phyloP scores from a whole-genome alignment of 1,140 invertebrate genomes.

The Bilobella aurantiaca region DNA sequence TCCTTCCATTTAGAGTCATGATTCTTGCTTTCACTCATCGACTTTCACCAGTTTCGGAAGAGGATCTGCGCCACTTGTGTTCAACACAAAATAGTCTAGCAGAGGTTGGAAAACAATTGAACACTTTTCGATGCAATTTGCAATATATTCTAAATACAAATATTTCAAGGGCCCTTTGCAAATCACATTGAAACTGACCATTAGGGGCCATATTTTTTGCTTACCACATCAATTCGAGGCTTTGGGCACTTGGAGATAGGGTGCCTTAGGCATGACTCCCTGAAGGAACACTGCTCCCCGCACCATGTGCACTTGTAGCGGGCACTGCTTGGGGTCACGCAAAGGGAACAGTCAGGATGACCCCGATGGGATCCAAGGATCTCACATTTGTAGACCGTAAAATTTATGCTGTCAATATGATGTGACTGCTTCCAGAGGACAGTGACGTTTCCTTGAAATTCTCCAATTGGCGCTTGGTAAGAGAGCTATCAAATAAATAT shows the following conservation, averaged over 20 bases:
- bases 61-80: no score
- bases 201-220: no score
- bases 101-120: no score
- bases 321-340: conserved; percentile 67
- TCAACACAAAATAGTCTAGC: no score
- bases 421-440: conserved; percentile 87
- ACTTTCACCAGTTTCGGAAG: no score
- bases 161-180: background rate
- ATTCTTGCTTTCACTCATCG: no score
- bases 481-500: conserved; percentile 54
- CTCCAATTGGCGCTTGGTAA: conserved; percentile 71
- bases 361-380: conserved; percentile 81
- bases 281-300: conserved; percentile 70
- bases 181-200: no score
- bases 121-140: background rate
- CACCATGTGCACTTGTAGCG: conserved; percentile 91
- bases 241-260: conserved; percentile 74
- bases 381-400: conserved; percentile 89
- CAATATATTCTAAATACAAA: background rate
- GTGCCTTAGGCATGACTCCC: conserved; percentile 62
- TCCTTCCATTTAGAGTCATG: no score
- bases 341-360: conserved; percentile 86
- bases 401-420: conserved; percentile 76
- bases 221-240: conserved; percentile 80
- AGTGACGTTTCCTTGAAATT: conserved; percentile 77